Evolutionary conservation across 1,140 invertebrate genomes (phyloP).

Genomic region (Metopolophium dirhodum): DNA sequence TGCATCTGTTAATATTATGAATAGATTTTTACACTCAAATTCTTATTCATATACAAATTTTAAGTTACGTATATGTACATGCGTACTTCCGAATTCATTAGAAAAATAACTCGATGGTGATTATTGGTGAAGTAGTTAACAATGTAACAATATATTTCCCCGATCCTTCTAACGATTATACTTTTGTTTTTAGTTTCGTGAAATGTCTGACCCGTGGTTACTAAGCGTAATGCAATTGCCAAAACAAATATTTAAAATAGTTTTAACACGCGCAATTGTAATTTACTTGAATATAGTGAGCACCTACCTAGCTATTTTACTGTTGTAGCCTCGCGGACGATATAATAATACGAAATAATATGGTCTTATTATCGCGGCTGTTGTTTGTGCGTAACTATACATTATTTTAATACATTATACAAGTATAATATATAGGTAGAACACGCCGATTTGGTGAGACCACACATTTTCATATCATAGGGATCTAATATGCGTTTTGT

Average conservation of each 20-base stretch:
- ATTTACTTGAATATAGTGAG: neutral
- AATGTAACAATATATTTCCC: neutral
- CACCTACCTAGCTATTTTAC: neutral
- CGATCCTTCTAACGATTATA: neutral
- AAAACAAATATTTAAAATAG: neutral
- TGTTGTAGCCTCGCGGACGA: neutral
- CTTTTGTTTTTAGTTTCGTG: neutral
- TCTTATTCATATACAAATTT: neutral
- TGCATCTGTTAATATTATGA: too few species aligned
- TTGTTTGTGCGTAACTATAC: neutral
- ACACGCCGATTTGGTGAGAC: neutral
- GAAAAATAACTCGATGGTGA: neutral
- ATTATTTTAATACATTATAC: neutral
- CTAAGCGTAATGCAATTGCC: neutral
- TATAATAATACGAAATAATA: neutral
- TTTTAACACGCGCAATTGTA: constrained; percentile 33
- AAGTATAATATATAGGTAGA: neutral
- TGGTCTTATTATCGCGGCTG: neutral
- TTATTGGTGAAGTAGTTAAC: neutral
- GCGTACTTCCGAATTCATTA: neutral
- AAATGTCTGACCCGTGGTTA: neutral
- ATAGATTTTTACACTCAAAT: neutral
- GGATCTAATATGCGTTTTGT: neutral
- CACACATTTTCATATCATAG: neutral
- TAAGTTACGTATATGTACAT: neutral